Conservation (phyloP, 2,797 vertebrate species). For the Neomorphus geoffroyi region DNA sequence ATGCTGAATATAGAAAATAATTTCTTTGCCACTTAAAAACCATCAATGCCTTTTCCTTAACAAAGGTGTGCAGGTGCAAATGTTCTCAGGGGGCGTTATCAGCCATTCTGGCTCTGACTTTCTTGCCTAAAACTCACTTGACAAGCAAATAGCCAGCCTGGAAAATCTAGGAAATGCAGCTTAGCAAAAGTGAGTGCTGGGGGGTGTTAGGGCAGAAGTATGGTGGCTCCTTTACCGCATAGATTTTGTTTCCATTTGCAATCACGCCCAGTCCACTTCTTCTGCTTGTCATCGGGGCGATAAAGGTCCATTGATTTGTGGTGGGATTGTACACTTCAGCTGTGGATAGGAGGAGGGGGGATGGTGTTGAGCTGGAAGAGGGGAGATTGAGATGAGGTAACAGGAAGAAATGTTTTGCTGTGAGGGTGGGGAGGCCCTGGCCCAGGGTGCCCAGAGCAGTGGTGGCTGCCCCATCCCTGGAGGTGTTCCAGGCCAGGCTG, state of each 20-base stretch:
- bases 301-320: constrained; percentile 79
- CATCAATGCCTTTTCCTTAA: neutral
- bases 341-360: too few relatives aligned
- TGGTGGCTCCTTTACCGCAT: constrained; percentile 66
- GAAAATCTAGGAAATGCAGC: neutral
- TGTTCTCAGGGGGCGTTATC: neutral
- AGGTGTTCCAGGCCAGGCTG: too few relatives aligned
- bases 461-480: too few relatives aligned
- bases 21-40: neutral
- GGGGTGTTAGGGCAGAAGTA: neutral
- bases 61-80: neutral
- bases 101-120: neutral
- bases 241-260: constrained; percentile 75
- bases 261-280: constrained; percentile 80
- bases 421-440: too few relatives aligned
- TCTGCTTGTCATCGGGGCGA: constrained; percentile 77
- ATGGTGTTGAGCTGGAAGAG: too few relatives aligned
- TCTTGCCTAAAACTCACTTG: neutral
- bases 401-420: too few relatives aligned
- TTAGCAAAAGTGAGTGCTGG: neutral
- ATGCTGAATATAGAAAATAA: neutral
- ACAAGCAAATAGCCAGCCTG: neutral
- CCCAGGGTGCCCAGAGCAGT: too few relatives aligned
- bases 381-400: too few relatives aligned
- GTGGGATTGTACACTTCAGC: constrained; percentile 75